These are phyloP conservation scores for Drosophila macrospina DNA, from an alignment of 2,888 invertebrate species.

Conservation along the genomic window DNA sequence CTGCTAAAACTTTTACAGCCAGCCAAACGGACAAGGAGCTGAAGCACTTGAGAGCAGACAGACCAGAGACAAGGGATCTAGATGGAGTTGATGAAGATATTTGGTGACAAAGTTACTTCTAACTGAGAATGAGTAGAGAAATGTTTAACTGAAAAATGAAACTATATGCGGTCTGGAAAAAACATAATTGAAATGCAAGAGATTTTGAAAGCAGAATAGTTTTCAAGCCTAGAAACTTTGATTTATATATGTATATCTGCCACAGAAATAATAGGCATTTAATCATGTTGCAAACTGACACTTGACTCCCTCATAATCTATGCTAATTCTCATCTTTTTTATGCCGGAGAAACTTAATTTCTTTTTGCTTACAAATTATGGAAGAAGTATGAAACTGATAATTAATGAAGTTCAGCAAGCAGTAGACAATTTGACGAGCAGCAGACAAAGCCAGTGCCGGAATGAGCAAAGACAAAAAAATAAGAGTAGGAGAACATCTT, in stretches of 20 bases:
- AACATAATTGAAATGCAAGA: constrained; percentile 9
- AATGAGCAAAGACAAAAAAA: constrained; percentile 14
- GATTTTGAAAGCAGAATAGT: too few species aligned
- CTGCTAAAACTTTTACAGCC: constrained; percentile 54
- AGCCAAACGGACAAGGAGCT: constrained; percentile 55
- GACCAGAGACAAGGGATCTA: not conserved
- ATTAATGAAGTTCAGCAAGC: constrained; percentile 71
- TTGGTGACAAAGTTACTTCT: constrained; percentile 28
- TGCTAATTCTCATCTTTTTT: constrained; percentile 67
- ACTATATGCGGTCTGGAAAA: constrained; percentile 18
- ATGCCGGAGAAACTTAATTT: constrained; percentile 54
- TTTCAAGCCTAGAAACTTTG: too few species aligned
- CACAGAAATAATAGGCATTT: constrained; percentile 30
- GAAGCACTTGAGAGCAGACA: constrained; percentile 60
- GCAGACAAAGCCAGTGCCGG: constrained; percentile 15
- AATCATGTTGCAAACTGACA: constrained; percentile 45
- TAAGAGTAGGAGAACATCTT: constrained; percentile 59
- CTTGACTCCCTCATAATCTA: constrained; percentile 64
- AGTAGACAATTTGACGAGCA: constrained; percentile 26
- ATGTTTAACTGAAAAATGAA: constrained; percentile 65
- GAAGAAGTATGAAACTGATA: constrained; percentile 56
- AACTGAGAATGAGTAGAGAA: constrained; percentile 35
- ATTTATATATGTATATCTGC: too few species aligned
- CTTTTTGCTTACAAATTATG: constrained; percentile 24
- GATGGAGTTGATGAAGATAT: constrained; percentile 54